These are phyloP conservation scores for Junonia oenone DNA, from an alignment of 2,888 invertebrate genomes.

Conservation along the genomic window DNA sequence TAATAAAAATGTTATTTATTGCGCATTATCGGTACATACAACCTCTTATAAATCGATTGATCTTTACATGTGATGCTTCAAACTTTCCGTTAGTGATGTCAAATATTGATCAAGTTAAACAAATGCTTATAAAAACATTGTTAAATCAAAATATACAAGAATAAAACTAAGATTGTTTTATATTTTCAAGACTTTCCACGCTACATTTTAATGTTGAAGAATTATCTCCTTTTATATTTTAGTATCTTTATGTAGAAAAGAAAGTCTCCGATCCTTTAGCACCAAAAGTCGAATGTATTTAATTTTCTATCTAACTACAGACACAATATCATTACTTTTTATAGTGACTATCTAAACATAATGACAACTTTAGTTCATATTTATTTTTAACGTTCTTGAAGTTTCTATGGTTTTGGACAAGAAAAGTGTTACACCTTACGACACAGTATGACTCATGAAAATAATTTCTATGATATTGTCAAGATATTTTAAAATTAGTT, in stretches of 20 bases:
- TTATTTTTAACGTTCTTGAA: background rate
- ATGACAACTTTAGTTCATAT: constrained; percentile 17
- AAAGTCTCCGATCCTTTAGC: constrained; percentile 55
- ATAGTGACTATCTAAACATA: constrained; percentile 35
- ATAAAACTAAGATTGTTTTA: background rate
- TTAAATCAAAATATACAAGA: background rate
- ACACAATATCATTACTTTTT: constrained; percentile 37
- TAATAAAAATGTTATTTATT: background rate
- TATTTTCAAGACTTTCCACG: background rate
- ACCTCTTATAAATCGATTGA: background rate
- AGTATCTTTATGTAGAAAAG: constrained; percentile 11
- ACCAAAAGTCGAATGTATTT: constrained; percentile 69
- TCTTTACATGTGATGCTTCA: background rate
- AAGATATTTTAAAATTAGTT: constrained; percentile 7
- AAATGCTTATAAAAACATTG: too few relatives aligned
- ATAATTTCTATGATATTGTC: constrained; percentile 15
- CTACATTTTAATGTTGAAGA: background rate
- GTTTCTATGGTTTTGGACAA: constrained; percentile 1
- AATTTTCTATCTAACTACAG: constrained; percentile 56
- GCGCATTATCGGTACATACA: background rate
- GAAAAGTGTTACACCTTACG: background rate
- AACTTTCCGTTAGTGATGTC: background rate
- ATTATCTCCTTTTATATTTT: background rate
- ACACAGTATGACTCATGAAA: constrained; percentile 2
- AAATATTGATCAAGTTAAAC: background rate